Conservation (phyloP, 2,113 vertebrate genomes). For the Pomatorhinus ruficollis region DNA sequence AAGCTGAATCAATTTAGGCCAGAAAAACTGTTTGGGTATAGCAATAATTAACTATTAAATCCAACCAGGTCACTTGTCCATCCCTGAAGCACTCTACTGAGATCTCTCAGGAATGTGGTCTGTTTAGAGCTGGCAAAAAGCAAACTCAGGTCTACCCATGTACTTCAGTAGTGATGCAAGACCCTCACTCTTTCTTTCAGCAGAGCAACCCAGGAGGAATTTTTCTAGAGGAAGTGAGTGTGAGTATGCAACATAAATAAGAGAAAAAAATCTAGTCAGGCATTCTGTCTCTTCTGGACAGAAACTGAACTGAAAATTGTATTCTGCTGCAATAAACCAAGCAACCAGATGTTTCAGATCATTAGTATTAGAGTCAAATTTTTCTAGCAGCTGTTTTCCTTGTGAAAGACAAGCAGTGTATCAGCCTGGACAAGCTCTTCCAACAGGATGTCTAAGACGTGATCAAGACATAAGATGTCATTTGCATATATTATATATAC, state of each 20-base stretch:
- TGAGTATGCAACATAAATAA: neutral
- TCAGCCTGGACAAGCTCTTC: neutral
- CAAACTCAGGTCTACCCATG: neutral
- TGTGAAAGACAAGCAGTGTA: neutral
- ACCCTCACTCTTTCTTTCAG: neutral
- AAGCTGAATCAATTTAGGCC: constrained; percentile 13
- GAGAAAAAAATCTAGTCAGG: neutral
- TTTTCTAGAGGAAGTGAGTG: neutral
- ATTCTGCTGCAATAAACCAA: constrained; percentile 8
- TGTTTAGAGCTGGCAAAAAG: neutral
- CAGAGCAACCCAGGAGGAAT: neutral
- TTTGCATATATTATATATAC: neutral
- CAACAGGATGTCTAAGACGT: neutral
- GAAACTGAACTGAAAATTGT: neutral
- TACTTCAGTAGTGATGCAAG: neutral
- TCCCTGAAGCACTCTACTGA: neutral
- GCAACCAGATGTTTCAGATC: constrained; percentile 53
- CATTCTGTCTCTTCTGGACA: neutral
- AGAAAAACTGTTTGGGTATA: constrained; percentile 4
- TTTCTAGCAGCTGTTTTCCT: constrained; percentile 43
- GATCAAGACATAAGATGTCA: neutral
- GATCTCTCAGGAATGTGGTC: neutral
- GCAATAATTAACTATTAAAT: constrained; percentile 50
- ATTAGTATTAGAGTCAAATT: constrained; percentile 25
- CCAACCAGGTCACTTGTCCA: neutral